Conservation (phyloP, 2,797 vertebrate genomes). For the Anas flavirostris region DNA sequence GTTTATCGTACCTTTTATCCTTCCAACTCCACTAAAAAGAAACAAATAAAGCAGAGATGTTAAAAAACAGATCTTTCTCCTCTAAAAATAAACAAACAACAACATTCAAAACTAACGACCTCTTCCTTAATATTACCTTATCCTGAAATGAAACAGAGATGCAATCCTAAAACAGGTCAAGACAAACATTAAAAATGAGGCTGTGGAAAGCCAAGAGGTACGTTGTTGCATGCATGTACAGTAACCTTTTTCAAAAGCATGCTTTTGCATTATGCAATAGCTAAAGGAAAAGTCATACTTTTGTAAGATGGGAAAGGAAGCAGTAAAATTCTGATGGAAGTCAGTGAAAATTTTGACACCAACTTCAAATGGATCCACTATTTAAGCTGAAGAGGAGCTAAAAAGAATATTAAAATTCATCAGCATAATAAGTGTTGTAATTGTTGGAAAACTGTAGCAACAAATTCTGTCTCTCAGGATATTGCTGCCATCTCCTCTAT, state of each 20-base stretch:
- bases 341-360: neutral
- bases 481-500: conserved; percentile 20
- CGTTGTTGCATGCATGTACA: neutral
- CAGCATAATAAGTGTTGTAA: neutral
- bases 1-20: neutral
- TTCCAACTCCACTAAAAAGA: neutral
- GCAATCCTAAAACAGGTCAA: neutral
- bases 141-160: neutral
- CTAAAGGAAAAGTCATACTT: neutral
- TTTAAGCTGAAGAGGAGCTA: conserved; percentile 34
- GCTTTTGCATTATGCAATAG: neutral
- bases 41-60: neutral
- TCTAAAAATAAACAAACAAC: neutral
- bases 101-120: neutral
- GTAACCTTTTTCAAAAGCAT: neutral
- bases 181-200: neutral
- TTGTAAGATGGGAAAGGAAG: neutral
- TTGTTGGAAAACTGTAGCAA: conserved; percentile 9
- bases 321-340: neutral
- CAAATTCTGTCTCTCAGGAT: conserved; percentile 26
- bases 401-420: conserved; percentile 47
- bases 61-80: neutral
- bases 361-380: neutral
- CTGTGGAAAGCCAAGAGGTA: neutral
- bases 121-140: neutral